Percentiles rank a stretch among this genome's conserved stretches.
phyloP scores from a whole-genome alignment of 2,113 vertebrate species.

The Psammodynastes pulverulentus region DNA sequence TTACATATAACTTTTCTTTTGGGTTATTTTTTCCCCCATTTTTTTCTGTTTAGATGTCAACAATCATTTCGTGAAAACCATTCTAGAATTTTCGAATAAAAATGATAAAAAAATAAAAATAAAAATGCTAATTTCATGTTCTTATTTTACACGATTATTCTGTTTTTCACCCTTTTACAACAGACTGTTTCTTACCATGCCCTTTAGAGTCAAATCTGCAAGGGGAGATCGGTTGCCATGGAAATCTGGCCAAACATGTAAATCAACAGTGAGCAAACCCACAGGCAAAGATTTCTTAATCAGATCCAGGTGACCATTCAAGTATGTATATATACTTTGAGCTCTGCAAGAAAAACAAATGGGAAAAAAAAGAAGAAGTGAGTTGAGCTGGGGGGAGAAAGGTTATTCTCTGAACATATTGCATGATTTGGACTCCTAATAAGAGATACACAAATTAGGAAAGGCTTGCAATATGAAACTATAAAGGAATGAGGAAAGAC shows the following conservation, averaged over 20 bases:
- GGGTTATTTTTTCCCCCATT: slow-evolving; percentile 22
- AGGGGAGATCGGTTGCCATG: slow-evolving; percentile 97
- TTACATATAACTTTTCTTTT: slow-evolving; percentile 9
- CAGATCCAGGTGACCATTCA: slow-evolving; percentile 85
- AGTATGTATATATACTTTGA: slow-evolving; percentile 83
- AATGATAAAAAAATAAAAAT: slow-evolving; percentile 39
- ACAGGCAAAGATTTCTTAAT: slow-evolving; percentile 76
- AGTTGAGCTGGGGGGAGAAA: slow-evolving; percentile 11
- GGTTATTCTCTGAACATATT: slow-evolving; percentile 64
- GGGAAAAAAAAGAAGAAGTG: slow-evolving; percentile 22
- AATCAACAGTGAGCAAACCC: slow-evolving; percentile 84
- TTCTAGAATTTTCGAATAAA: slow-evolving; percentile 35
- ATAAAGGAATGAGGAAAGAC: neutral
- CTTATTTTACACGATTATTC: slow-evolving; percentile 34
- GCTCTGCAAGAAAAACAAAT: slow-evolving; percentile 73
- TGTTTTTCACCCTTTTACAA: slow-evolving; percentile 61
- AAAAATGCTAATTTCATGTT: slow-evolving; percentile 43
- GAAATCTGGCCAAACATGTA: slow-evolving; percentile 98
- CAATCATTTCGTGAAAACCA: slow-evolving; percentile 25
- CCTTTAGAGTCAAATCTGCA: slow-evolving; percentile 89
- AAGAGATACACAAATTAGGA: slow-evolving; percentile 49
- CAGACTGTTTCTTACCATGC: slow-evolving; percentile 86
- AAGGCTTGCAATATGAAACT: slow-evolving; percentile 23
- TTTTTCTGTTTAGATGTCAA: slow-evolving; percentile 37
- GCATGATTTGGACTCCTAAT: slow-evolving; percentile 51